Evolutionary conservation across 23 tunicate genomes (phyloP), one percentile per base, ranked within the genome.

Genomic region (Diplosoma virens): DNA sequence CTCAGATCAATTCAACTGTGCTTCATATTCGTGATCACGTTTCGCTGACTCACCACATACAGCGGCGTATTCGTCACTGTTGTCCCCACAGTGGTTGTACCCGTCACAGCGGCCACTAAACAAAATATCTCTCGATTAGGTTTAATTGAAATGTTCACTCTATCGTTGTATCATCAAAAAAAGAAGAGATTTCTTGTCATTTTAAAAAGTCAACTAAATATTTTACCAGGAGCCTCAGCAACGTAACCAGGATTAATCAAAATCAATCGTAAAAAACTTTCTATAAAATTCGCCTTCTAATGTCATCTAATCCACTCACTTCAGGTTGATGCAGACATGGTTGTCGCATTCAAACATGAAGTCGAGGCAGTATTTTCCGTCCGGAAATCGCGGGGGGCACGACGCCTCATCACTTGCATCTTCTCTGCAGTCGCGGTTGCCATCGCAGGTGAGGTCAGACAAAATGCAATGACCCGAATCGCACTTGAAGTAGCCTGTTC

Each of bases 51-150:
- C 45, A 90, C 97, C 82, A 79, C 97, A 90, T 54, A 90, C 97
- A 28, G 47, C 77, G 25, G 97, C 86, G 11, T 33, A 32, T 80
- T 90, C 97, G 54, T 90, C 97, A 20, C 79, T 60, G 23, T 75
- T 73, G 75, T 90, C 97, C 1, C 97, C 97, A 74, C 97, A 90
- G 73, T 90, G 90, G 52, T 90, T 47, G 28, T 71, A 55, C 6
- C 89, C 89, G 65, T 90, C 97, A 66, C 97, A 90, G 3, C 86
- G 86, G 81, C 79, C 79, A 46, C 97, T 90, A 56, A 77, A n/a
- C n/a, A n/a, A n/a, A n/a, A n/a, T n/a, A n/a, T n/a, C n/a, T n/a
- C n/a, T n/a, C n/a, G n/a, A n/a, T n/a, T n/a, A n/a, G n/a, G n/a
- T n/a, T 41, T 41, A 41, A 7, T 41, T 41, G 50, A 41, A 41